Evolutionary conservation across 2,113 vertebrate species (phyloP).

Genomic region (Gulo gulo): DNA sequence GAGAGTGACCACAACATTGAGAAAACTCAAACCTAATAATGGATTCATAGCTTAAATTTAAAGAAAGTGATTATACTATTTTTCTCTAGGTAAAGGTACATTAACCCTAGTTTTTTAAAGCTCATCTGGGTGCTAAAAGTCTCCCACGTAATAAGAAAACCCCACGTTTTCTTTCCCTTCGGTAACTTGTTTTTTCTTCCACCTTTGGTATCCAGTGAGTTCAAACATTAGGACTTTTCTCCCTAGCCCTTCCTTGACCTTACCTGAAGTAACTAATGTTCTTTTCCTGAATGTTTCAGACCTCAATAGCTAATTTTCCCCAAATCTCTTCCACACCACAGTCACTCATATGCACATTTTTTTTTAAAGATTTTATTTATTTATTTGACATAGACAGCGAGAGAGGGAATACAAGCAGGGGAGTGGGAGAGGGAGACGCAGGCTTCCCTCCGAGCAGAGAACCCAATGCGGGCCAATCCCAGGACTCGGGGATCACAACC

Average conservation of each 20-base stretch:
- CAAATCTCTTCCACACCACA: background rate
- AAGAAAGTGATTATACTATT: background rate
- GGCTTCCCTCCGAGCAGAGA: no score
- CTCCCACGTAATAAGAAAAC: background rate
- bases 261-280: background rate
- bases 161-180: background rate
- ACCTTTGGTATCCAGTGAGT: background rate
- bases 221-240: background rate
- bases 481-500: no score
- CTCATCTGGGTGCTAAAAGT: background rate
- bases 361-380: background rate
- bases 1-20: background rate
- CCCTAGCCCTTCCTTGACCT: background rate
- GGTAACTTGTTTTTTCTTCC: background rate
- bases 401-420: no score
- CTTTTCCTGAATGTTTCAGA: conserved; percentile 9
- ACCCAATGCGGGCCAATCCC: no score
- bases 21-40: conserved; percentile 35
- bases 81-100: background rate
- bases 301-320: background rate
- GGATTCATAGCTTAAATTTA: background rate
- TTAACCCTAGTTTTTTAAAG: background rate
- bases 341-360: background rate
- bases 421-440: no score
- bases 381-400: no score